These are phyloP conservation scores for Melikaiella ostensackeni DNA, from an alignment of 2,888 invertebrate genomes.

Conservation along the genomic window DNA sequence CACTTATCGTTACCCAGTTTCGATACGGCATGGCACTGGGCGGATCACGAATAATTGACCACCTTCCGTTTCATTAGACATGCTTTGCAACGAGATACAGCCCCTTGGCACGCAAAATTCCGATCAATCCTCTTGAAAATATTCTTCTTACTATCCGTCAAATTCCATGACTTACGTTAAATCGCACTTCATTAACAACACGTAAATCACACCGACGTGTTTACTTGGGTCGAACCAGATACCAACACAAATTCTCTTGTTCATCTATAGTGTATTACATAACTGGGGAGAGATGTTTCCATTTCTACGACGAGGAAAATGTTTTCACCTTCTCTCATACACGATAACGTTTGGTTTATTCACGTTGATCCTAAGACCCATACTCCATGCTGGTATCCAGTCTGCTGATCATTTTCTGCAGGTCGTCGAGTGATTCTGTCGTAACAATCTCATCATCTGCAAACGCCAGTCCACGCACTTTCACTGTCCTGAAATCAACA, in stretches of 20 bases:
- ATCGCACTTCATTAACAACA: constrained; percentile 59
- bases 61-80: constrained; percentile 62
- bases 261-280: too few species aligned
- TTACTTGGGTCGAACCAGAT: constrained; percentile 17
- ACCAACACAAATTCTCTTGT: constrained; percentile 5
- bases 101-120: constrained; percentile 62
- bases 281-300: too few species aligned
- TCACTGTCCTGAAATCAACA: too few species aligned
- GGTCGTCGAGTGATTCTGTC: too few species aligned
- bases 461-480: too few species aligned
- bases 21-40: constrained; percentile 18
- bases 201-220: constrained; percentile 52
- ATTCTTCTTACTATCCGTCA: constrained; percentile 54
- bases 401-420: too few species aligned
- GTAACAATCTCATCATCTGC: too few species aligned
- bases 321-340: too few species aligned
- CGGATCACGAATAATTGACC: constrained; percentile 57
- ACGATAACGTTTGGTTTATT: too few species aligned
- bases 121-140: constrained; percentile 65
- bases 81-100: constrained; percentile 56
- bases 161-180: constrained; percentile 50
- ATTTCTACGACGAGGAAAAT: too few species aligned
- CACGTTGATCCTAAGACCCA: too few species aligned
- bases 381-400: too few species aligned
- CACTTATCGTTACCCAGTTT: constrained; percentile 37